Evolutionary conservation across 2,113 vertebrate genomes (phyloP).

Genomic region (Verasper variegatus): DNA sequence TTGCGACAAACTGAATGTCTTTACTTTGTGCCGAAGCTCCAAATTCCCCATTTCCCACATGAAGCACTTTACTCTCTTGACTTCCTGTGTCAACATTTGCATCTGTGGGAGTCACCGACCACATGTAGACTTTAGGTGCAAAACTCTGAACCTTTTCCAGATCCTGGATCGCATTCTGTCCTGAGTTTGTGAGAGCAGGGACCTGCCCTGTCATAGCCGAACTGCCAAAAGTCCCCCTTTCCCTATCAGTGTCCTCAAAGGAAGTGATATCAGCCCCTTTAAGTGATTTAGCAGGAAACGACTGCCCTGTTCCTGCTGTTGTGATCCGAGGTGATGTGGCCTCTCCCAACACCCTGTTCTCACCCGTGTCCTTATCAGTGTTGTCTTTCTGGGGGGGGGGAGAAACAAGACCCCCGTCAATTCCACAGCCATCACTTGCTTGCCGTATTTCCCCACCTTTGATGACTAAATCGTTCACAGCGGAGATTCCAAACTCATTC

Average conservation of each 20-base stretch:
- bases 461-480: background rate
- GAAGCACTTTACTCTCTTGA: slow-evolving; percentile 10
- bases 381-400: slow-evolving; percentile 41
- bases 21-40: slow-evolving; percentile 30
- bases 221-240: slow-evolving; percentile 13
- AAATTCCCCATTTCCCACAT: slow-evolving; percentile 44
- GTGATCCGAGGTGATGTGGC: slow-evolving; percentile 5
- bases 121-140: slow-evolving; percentile 32
- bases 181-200: background rate
- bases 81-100: background rate
- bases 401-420: slow-evolving; percentile 30
- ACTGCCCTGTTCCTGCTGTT: slow-evolving; percentile 28
- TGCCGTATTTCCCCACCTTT: slow-evolving; percentile 18
- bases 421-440: background rate
- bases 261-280: slow-evolving; percentile 50
- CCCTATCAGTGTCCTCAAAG: slow-evolving; percentile 22
- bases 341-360: slow-evolving; percentile 25
- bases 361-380: slow-evolving; percentile 19
- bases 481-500: slow-evolving; percentile 30
- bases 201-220: background rate
- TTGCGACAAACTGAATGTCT: slow-evolving; percentile 16
- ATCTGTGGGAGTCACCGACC: slow-evolving; percentile 45
- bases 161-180: slow-evolving; percentile 26
- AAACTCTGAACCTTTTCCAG: slow-evolving; percentile 10
- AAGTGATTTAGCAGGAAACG: slow-evolving; percentile 43